A percentile compares a stretch with the other conserved stretches of the same genome.
Conservation (phyloP, 2,888 invertebrate species). For the Atherix ibis region DNA sequence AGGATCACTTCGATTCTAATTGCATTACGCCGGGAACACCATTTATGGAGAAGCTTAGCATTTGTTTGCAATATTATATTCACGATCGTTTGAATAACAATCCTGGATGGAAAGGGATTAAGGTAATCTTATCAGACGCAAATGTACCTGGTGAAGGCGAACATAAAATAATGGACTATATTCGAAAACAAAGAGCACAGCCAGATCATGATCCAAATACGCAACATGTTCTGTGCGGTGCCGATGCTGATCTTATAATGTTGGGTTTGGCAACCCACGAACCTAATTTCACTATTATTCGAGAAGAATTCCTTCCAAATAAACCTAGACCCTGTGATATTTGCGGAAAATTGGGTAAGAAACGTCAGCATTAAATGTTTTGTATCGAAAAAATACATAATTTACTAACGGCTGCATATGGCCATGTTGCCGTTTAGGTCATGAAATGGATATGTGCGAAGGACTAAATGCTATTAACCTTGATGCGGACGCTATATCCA, state of each 20-base stretch:
- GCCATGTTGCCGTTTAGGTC: slow-evolving; percentile 41
- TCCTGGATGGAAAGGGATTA: slow-evolving; percentile 87
- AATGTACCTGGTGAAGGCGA: slow-evolving; percentile 98
- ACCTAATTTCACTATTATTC: slow-evolving; percentile 94
- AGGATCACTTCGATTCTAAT: slow-evolving; percentile 94
- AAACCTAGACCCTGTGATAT: slow-evolving; percentile 91
- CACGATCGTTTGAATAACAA: slow-evolving; percentile 58
- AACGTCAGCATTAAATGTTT: neutral
- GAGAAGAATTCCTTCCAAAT: slow-evolving; percentile 97
- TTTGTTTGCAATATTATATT: slow-evolving; percentile 45
- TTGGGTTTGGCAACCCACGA: slow-evolving; percentile 96
- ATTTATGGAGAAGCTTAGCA: slow-evolving; percentile 84
- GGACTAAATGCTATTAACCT: slow-evolving; percentile 47
- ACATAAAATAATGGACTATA: slow-evolving; percentile 99
- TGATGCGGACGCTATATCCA: slow-evolving; percentile 34
- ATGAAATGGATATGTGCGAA: slow-evolving; percentile 86
- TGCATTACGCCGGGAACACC: slow-evolving; percentile 99
- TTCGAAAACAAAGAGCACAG: slow-evolving; percentile 85
- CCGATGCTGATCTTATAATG: slow-evolving; percentile 98
- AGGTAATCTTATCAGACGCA: slow-evolving; percentile 95
- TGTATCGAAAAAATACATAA: neutral
- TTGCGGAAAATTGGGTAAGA: slow-evolving; percentile 63
- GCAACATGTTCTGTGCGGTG: slow-evolving; percentile 93
- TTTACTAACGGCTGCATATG: too few species aligned
- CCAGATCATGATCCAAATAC: slow-evolving; percentile 97